phyloP scores from a whole-genome alignment of 2,888 invertebrate species.

The Phragmatobia fuliginosa region DNA sequence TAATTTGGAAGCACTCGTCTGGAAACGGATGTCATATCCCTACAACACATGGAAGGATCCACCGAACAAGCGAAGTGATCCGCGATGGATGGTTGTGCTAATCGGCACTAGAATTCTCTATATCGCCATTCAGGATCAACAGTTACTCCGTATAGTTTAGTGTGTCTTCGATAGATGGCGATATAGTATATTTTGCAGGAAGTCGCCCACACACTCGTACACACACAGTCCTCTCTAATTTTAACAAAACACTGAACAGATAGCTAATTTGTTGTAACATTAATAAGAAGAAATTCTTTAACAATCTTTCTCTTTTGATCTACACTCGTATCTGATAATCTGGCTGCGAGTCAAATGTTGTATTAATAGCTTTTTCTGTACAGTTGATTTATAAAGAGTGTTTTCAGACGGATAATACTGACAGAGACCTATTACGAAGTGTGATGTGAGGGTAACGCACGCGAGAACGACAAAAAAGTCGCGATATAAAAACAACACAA shows the following conservation, averaged over 20 bases:
- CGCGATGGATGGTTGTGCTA: too few relatives aligned
- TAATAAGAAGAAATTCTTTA: conserved; percentile 28
- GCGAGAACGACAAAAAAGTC: conserved; percentile 72
- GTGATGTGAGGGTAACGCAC: conserved; percentile 75
- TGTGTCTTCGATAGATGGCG: too few relatives aligned
- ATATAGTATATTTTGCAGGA: too few relatives aligned
- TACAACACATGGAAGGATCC: too few relatives aligned
- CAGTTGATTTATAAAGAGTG: conserved; percentile 41
- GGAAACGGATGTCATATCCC: too few relatives aligned
- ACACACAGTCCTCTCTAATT: conserved; percentile 4
- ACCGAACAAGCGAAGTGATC: too few relatives aligned
- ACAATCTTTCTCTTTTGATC: conserved; percentile 29
- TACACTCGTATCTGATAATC: conserved; percentile 33
- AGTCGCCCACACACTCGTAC: neutral
- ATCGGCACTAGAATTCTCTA: too few relatives aligned
- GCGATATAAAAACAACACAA: conserved; percentile 67
- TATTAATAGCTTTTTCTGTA: conserved; percentile 42
- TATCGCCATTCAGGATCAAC: too few relatives aligned
- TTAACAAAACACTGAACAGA: conserved; percentile 14
- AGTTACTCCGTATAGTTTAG: too few relatives aligned
- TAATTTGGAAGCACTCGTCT: too few relatives aligned
- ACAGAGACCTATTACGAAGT: conserved; percentile 44
- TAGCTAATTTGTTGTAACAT: conserved; percentile 20
- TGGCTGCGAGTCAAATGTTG: conserved; percentile 45
- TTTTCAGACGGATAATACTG: conserved; percentile 33